These are phyloP conservation scores for Adelognathus sp. DNA, from an alignment of 2,888 invertebrate genomes.

Conservation along the genomic window DNA sequence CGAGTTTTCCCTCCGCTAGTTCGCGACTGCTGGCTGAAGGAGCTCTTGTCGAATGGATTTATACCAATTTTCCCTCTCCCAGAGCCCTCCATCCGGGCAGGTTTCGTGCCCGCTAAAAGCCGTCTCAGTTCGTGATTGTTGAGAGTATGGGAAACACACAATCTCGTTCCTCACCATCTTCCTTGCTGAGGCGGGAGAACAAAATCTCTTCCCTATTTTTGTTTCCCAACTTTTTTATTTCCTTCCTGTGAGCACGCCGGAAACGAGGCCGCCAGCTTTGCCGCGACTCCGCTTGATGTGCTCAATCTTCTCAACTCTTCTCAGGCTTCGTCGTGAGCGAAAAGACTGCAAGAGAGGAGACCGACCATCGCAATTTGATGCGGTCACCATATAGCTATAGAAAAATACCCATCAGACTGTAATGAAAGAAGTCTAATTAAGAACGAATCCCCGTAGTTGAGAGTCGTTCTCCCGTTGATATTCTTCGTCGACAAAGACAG, in stretches of 20 bases:
- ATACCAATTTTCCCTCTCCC: conserved; percentile 8
- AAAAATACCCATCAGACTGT: conserved; percentile 1
- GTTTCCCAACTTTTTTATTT: not conserved
- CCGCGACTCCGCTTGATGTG: not conserved
- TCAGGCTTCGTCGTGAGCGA: not conserved
- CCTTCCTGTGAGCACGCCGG: not conserved
- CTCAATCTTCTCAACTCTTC: not conserved
- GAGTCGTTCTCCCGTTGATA: conserved; percentile 17
- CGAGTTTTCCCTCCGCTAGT: not conserved
- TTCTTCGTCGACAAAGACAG: not conserved
- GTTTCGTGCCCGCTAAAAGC: not conserved
- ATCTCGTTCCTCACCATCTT: not conserved
- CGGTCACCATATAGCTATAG: not conserved
- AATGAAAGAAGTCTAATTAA: conserved; percentile 41
- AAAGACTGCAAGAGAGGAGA: not conserved
- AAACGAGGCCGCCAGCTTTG: conserved; percentile 8
- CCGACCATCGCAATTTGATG: not conserved
- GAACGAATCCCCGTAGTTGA: conserved; percentile 28
- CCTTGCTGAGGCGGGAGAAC: not conserved
- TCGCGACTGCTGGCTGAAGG: not conserved
- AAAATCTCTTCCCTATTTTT: not conserved
- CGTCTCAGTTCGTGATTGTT: not conserved
- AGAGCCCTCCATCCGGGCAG: not conserved
- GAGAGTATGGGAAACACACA: not conserved
- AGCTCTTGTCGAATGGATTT: conserved; percentile 1